Conservation (phyloP, 2,888 invertebrate genomes). For the Acleris cristana region DNA sequence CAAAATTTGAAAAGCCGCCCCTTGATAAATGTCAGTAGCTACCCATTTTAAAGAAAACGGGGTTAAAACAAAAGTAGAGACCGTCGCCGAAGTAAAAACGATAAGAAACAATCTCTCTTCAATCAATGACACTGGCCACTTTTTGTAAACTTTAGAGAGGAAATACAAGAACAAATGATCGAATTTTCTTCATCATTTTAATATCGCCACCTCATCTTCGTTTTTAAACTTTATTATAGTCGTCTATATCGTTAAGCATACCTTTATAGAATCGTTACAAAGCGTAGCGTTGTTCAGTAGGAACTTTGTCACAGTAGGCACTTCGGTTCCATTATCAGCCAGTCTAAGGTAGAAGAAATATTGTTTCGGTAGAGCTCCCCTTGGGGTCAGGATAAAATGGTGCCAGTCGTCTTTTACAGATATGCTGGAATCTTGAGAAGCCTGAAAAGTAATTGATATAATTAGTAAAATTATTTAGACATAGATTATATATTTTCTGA, state of each 20-base stretch:
- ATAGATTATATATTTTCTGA: no score
- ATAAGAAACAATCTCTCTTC: slow-evolving; percentile 2
- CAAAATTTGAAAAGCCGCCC: no score
- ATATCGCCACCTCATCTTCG: not conserved
- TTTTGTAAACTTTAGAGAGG: slow-evolving; percentile 4
- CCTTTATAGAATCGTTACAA: slow-evolving; percentile 67
- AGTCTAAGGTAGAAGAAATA: slow-evolving; percentile 57
- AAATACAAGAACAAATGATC: slow-evolving; percentile 24
- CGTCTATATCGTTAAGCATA: slow-evolving; percentile 40
- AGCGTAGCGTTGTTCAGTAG: slow-evolving; percentile 63
- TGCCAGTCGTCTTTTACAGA: slow-evolving; percentile 48
- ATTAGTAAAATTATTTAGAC: not conserved
- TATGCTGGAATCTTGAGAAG: slow-evolving; percentile 49
- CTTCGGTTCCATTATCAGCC: slow-evolving; percentile 48
- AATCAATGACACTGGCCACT: slow-evolving; percentile 5
- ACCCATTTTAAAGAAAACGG: not conserved
- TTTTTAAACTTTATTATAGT: not conserved
- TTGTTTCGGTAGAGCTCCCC: slow-evolving; percentile 49
- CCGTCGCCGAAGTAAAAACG: not conserved
- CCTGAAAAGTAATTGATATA: slow-evolving; percentile 48
- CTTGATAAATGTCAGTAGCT: not conserved
- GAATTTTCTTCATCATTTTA: slow-evolving; percentile 16
- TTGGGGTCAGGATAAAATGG: slow-evolving; percentile 54
- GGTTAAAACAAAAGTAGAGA: not conserved
- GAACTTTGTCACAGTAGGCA: slow-evolving; percentile 58